Percentiles rank a stretch among this genome's conserved stretches.
These are phyloP conservation scores for Gasterosteus nipponicus DNA, from an alignment of 2,113 vertebrate genomes.

Conservation along the genomic window DNA sequence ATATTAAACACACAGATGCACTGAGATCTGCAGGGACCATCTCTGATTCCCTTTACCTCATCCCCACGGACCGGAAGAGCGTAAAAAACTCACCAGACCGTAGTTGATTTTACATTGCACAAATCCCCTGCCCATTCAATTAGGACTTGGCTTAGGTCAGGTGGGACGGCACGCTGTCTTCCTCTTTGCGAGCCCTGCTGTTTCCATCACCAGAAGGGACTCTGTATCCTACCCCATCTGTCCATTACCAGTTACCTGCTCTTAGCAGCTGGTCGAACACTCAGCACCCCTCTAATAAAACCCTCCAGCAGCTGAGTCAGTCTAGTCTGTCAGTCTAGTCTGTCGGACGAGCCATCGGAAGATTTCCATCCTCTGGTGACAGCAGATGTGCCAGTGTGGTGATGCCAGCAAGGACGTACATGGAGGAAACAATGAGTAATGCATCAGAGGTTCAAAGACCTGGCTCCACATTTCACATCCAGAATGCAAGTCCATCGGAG, in stretches of 20 bases:
- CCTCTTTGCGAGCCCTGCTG: background rate
- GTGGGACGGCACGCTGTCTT: background rate
- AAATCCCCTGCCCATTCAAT: background rate
- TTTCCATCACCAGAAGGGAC: background rate
- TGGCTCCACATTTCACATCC: slow-evolving; percentile 27
- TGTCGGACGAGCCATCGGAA: slow-evolving; percentile 25
- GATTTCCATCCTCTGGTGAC: slow-evolving; percentile 14
- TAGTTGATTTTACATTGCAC: background rate
- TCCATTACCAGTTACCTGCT: slow-evolving; percentile 17
- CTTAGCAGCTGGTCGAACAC: slow-evolving; percentile 14
- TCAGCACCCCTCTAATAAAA: slow-evolving; percentile 10
- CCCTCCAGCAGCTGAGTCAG: slow-evolving; percentile 23
- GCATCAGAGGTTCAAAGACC: slow-evolving; percentile 1
- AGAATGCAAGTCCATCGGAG: slow-evolving; percentile 24
- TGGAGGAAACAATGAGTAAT: background rate
- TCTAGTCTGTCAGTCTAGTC: slow-evolving; percentile 33
- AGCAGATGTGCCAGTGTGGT: slow-evolving; percentile 31
- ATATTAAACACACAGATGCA: slow-evolving; percentile 7
- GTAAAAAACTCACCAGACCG: background rate
- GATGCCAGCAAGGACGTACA: slow-evolving; percentile 19
- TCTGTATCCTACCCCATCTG: background rate
- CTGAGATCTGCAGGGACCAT: background rate
- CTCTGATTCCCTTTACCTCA: background rate
- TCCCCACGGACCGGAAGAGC: background rate
- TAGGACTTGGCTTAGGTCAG: background rate